phyloP scores from a whole-genome alignment of 2,888 invertebrate genomes.

The Heteromyza rotundicornis region DNA sequence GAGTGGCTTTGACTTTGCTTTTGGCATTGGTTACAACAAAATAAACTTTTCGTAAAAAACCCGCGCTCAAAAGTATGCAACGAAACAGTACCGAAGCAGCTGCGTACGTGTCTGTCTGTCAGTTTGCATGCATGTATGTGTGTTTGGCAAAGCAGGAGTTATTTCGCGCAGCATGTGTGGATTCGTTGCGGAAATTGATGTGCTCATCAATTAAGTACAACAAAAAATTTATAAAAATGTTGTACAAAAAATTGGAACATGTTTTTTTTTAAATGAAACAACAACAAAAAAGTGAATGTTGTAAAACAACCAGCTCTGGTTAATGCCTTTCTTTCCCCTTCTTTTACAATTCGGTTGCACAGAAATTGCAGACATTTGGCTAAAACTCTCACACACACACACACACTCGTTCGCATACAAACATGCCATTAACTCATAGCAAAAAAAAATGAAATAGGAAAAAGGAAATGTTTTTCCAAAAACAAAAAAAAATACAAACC shows the following conservation, averaged over 20 bases:
- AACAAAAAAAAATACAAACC: too few species aligned
- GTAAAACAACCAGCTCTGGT: too few species aligned
- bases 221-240: background rate
- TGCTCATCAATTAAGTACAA: conserved; percentile 46
- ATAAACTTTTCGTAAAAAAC: conserved; percentile 41
- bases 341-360: too few species aligned
- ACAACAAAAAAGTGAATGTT: background rate
- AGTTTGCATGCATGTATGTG: conserved; percentile 5
- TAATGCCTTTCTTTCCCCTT: too few species aligned
- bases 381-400: too few species aligned
- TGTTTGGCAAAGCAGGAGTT: conserved; percentile 9
- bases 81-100: conserved; percentile 19
- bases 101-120: conserved; percentile 12
- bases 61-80: background rate
- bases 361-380: too few species aligned
- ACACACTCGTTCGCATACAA: too few species aligned
- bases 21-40: conserved; percentile 27
- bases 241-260: conserved; percentile 30
- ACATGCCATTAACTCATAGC: too few species aligned
- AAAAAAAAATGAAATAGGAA: too few species aligned
- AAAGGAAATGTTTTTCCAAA: too few species aligned
- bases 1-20: conserved; percentile 6
- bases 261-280: too few species aligned
- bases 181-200: conserved; percentile 47
- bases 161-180: conserved; percentile 37